These are phyloP conservation scores for Lophius piscatorius DNA, from an alignment of 2,113 vertebrate genomes.

Conservation along the genomic window DNA sequence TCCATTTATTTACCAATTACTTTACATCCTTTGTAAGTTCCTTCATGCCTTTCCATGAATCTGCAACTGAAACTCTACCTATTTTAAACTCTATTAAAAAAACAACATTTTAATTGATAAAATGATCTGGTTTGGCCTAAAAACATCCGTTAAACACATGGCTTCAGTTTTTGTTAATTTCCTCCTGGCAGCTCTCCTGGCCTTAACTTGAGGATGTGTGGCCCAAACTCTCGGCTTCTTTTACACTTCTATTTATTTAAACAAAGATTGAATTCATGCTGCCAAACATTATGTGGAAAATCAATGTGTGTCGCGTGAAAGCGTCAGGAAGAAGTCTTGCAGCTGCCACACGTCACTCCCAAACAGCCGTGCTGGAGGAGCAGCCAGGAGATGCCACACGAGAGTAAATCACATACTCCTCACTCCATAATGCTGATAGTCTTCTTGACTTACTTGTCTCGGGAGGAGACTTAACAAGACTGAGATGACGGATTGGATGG, in stretches of 20 bases:
- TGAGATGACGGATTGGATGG: constrained; percentile 42
- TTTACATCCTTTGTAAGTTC: no score
- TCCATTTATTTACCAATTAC: no score
- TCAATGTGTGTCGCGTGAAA: constrained; percentile 8
- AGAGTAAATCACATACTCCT: constrained; percentile 53
- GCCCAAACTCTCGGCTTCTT: neutral
- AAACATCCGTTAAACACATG: no score
- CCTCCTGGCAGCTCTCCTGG: neutral
- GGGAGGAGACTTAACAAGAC: constrained; percentile 48
- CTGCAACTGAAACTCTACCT: no score
- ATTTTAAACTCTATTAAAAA: no score
- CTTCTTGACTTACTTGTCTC: constrained; percentile 39
- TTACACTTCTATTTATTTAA: neutral
- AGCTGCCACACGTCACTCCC: constrained; percentile 41
- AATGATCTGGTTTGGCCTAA: no score
- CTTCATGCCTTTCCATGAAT: no score
- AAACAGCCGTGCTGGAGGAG: constrained; percentile 18
- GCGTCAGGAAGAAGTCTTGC: constrained; percentile 8
- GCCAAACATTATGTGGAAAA: constrained; percentile 33
- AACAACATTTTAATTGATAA: no score
- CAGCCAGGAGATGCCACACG: constrained; percentile 45
- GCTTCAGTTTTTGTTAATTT: neutral
- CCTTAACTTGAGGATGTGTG: neutral
- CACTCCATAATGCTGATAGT: constrained; percentile 37
- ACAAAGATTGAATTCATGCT: constrained; percentile 5